A percentile compares a stretch with the other conserved stretches of the same genome.
Conservation (phyloP, 2,888 invertebrate species). For the Cephus spinipes region DNA sequence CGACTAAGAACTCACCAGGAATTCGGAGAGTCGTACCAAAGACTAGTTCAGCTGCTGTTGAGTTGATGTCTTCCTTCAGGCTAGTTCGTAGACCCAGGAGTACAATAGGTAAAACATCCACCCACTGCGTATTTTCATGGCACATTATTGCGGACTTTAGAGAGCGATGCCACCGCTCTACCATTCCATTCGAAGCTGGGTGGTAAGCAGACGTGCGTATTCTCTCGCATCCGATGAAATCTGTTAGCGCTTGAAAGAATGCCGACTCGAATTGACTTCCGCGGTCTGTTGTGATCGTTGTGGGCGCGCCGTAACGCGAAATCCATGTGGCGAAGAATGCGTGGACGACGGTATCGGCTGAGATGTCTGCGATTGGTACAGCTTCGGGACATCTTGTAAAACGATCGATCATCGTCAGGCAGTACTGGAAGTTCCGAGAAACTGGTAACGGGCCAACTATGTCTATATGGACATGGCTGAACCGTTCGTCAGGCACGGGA, state of each 20-base stretch:
- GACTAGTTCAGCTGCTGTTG: conserved; percentile 28
- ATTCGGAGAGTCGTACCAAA: conserved; percentile 26
- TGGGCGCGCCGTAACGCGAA: too few relatives aligned
- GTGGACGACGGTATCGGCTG: too few relatives aligned
- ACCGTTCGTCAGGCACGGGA: too few relatives aligned
- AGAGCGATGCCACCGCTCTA: conserved; percentile 36
- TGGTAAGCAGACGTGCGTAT: conserved; percentile 27
- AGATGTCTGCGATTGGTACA: too few relatives aligned
- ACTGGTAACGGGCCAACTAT: too few relatives aligned
- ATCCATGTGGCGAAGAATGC: too few relatives aligned
- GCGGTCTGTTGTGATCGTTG: conserved; percentile 48
- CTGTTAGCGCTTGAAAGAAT: conserved; percentile 40
- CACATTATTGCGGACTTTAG: conserved; percentile 34
- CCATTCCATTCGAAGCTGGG: conserved; percentile 36
- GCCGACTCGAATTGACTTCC: conserved; percentile 55
- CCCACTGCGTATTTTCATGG: conserved; percentile 24
- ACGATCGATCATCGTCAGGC: too few relatives aligned
- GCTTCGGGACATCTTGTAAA: too few relatives aligned
- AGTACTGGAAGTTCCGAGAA: too few relatives aligned
- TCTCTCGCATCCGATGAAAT: conserved; percentile 17
- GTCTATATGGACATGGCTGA: too few relatives aligned
- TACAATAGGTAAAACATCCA: conserved; percentile 26
- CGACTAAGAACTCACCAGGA: not conserved
- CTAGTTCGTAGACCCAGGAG: conserved; percentile 26
- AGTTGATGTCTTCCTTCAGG: conserved; percentile 21